Evolutionary conservation across 2,113 vertebrate species (phyloP).

Genomic region (Tetrax tetrax): DNA sequence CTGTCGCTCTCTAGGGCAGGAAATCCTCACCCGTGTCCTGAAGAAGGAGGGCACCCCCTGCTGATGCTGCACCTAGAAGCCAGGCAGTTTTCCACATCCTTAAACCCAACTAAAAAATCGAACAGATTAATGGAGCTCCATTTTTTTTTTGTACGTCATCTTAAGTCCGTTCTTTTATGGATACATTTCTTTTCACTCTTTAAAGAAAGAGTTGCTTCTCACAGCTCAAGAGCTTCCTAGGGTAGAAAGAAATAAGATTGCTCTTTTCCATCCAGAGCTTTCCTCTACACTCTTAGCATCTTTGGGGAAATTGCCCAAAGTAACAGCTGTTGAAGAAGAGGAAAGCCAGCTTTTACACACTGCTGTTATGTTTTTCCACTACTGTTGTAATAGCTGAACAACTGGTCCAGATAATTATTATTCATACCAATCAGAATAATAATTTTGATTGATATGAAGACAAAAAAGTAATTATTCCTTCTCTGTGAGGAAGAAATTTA

Average conservation of each 20-base stretch:
- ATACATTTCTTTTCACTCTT: background rate
- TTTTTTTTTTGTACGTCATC: background rate
- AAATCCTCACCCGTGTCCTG: background rate
- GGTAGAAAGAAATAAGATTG: background rate
- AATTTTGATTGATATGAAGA: background rate
- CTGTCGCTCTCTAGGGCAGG: background rate
- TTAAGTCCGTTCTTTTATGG: background rate
- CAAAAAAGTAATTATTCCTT: background rate
- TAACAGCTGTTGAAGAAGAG: background rate
- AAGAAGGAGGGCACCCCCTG: constrained; percentile 57
- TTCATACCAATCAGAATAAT: background rate
- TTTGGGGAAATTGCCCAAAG: background rate
- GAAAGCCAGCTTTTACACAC: background rate
- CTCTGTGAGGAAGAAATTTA: background rate
- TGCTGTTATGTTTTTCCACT: background rate
- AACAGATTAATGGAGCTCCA: background rate
- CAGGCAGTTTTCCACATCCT: background rate
- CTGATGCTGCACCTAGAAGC: background rate
- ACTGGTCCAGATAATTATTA: background rate
- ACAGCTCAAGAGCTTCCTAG: background rate
- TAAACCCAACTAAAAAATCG: background rate
- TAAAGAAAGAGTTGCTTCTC: background rate
- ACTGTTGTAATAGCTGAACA: background rate
- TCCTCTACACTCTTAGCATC: background rate
- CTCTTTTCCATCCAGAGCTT: background rate